These are phyloP conservation scores for Prosopocoilus inquinatus DNA, from an alignment of 2,888 invertebrate species.

Conservation along the genomic window DNA sequence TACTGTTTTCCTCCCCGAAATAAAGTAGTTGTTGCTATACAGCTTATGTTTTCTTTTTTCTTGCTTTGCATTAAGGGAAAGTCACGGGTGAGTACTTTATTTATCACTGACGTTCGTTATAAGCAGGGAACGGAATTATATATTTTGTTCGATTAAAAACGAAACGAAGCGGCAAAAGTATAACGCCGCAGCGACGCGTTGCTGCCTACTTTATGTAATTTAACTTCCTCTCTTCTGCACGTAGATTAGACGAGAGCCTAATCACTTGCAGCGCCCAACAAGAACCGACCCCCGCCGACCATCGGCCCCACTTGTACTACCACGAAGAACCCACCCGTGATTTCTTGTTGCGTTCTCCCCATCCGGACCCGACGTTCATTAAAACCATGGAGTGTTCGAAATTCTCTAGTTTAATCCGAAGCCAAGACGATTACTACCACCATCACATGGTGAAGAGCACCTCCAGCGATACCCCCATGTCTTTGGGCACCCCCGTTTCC, in stretches of 20 bases:
- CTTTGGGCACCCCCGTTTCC: constrained; percentile 53
- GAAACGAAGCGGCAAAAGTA: no score
- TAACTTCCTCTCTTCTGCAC: neutral
- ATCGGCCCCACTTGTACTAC: constrained; percentile 8
- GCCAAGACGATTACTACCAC: constrained; percentile 32
- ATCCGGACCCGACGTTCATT: constrained; percentile 44
- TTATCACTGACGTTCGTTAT: neutral
- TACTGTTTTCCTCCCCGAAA: neutral
- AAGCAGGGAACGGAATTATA: no score
- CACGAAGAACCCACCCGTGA: constrained; percentile 11
- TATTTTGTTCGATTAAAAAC: no score
- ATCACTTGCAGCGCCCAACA: constrained; percentile 45
- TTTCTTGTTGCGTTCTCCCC: constrained; percentile 25
- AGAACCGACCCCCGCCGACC: constrained; percentile 19
- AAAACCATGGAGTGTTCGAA: constrained; percentile 49
- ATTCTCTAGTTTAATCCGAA: constrained; percentile 45
- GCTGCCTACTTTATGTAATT: neutral
- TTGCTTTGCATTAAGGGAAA: constrained; percentile 53
- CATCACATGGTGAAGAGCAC: constrained; percentile 47
- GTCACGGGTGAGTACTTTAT: constrained; percentile 64
- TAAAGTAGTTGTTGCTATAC: neutral
- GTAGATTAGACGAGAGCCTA: constrained; percentile 61
- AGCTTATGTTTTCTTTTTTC: constrained; percentile 13
- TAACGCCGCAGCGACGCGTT: no score
- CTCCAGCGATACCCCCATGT: constrained; percentile 51